These are phyloP conservation scores for Oenanthe oenanthe DNA, from an alignment of 2,113 vertebrate species.

Conservation along the genomic window DNA sequence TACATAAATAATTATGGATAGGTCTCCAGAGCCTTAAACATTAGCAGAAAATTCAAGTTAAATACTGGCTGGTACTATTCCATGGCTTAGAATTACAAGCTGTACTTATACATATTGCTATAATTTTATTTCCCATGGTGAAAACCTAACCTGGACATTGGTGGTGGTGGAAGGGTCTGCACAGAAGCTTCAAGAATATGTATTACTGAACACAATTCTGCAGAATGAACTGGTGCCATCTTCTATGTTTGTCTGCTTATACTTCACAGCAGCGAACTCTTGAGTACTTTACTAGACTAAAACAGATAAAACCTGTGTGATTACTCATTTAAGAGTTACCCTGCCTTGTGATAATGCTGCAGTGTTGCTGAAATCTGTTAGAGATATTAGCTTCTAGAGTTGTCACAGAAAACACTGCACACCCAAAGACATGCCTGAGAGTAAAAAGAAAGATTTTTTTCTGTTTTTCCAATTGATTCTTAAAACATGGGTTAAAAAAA, in stretches of 20 bases:
- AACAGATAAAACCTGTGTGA: neutral
- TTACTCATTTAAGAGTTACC: neutral
- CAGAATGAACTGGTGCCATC: neutral
- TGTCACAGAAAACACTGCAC: neutral
- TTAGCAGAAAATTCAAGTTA: slow-evolving; percentile 11
- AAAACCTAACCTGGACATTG: neutral
- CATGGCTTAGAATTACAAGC: neutral
- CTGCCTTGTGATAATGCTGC: neutral
- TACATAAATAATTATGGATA: slow-evolving; percentile 52
- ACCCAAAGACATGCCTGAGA: neutral
- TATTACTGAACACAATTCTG: neutral
- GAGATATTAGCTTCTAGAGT: neutral
- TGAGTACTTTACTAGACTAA: neutral
- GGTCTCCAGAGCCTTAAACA: slow-evolving; percentile 32
- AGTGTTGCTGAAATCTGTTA: neutral
- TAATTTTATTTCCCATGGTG: neutral
- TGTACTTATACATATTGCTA: neutral
- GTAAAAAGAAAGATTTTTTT: neutral
- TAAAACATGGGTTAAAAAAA: neutral
- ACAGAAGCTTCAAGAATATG: neutral
- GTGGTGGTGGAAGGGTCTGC: neutral
- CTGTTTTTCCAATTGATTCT: neutral
- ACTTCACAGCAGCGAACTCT: neutral
- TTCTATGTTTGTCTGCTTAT: neutral
- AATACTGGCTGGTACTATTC: neutral